These are phyloP conservation scores for Anguilla japonica DNA, from an alignment of 2,113 vertebrate species.

Conservation along the genomic window DNA sequence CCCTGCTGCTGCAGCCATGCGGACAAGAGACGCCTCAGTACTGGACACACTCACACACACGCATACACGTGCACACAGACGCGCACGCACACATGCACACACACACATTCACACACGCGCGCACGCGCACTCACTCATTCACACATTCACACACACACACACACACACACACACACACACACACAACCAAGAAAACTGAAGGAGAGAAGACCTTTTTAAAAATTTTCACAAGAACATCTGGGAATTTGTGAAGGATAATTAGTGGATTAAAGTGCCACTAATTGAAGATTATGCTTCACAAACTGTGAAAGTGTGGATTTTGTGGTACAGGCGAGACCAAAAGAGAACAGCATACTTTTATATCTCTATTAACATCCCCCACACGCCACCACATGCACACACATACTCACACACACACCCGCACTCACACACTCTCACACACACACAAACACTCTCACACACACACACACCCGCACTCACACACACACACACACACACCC, in stretches of 20 bases:
- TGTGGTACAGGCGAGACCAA: not conserved
- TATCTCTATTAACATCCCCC: not conserved
- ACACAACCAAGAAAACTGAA: not conserved
- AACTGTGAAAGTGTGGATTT: slow-evolving; percentile 36
- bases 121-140: not conserved
- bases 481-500: no score
- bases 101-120: not conserved
- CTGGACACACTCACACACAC: not conserved
- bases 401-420: no score
- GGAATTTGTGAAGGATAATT: slow-evolving; percentile 40
- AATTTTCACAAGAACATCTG: slow-evolving; percentile 44
- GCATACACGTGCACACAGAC: no score
- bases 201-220: not conserved
- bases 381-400: not conserved
- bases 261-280: slow-evolving; percentile 37
- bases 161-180: not conserved
- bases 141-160: not conserved
- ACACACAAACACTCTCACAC: no score
- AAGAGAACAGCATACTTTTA: not conserved
- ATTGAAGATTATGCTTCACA: slow-evolving; percentile 42
- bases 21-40: not conserved
- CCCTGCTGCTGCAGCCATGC: no score
- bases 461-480: not conserved
- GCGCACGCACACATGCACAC: no score
- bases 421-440: no score